A percentile compares a stretch with the other conserved stretches of the same genome.
These are phyloP conservation scores for Lordiphosa collinella DNA, from an alignment of 1,140 invertebrate species.

Conservation along the genomic window DNA sequence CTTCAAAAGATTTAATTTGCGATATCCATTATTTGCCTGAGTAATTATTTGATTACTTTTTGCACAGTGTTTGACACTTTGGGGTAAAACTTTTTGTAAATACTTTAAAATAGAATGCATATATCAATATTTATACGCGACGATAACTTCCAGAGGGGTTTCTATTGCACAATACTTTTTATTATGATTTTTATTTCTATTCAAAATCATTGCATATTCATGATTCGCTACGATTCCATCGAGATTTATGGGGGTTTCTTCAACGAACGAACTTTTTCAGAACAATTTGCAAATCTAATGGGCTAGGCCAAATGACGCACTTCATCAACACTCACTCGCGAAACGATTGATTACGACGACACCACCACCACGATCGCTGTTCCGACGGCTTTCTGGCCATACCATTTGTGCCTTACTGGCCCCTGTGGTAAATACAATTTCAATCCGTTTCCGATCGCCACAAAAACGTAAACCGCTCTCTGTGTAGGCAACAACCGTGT, in stretches of 20 bases:
- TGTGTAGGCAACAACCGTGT: constrained; percentile 60
- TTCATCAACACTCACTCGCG: constrained; percentile 10
- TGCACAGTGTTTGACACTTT: constrained; percentile 66
- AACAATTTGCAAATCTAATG: constrained; percentile 62
- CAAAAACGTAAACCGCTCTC: constrained; percentile 34
- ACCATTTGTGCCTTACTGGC: constrained; percentile 32
- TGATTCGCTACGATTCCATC: constrained; percentile 46
- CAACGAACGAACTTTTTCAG: constrained; percentile 14
- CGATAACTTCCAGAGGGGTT: neutral
- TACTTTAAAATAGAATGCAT: constrained; percentile 35
- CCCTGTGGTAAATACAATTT: constrained; percentile 51
- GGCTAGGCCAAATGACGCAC: constrained; percentile 47
- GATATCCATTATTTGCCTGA: constrained; percentile 67
- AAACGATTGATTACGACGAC: constrained; percentile 24
- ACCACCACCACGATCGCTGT: constrained; percentile 12
- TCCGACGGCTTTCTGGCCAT: constrained; percentile 52
- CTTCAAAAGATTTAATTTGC: constrained; percentile 64
- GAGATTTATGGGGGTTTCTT: constrained; percentile 66
- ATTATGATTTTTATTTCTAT: constrained; percentile 19
- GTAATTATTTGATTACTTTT: constrained; percentile 48
- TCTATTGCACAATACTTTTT: constrained; percentile 36
- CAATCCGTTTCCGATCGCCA: constrained; percentile 39
- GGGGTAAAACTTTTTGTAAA: constrained; percentile 43
- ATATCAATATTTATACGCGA: constrained; percentile 10
- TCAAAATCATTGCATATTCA: constrained; percentile 54